phyloP scores from a whole-genome alignment of 1,140 invertebrate genomes.

The Philopotamus ludificatus region DNA sequence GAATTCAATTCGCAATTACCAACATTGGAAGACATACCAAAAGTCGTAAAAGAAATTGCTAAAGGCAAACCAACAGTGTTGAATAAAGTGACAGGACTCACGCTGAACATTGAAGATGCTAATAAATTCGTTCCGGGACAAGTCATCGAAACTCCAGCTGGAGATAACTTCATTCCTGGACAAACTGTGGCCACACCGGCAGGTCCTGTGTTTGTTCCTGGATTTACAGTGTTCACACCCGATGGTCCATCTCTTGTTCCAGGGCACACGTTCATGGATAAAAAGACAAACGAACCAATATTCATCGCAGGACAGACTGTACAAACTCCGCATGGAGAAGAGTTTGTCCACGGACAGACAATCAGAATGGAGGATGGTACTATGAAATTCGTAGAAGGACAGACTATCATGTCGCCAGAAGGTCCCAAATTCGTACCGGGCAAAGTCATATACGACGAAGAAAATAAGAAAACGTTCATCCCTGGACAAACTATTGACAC shows the following conservation, averaged over 20 bases:
- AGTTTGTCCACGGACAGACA: constrained; percentile 68
- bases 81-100: constrained; percentile 63
- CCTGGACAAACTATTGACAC: constrained; percentile 70
- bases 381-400: constrained; percentile 63
- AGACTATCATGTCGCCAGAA: constrained; percentile 64
- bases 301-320: constrained; percentile 69
- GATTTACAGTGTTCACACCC: constrained; percentile 68
- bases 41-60: constrained; percentile 62
- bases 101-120: constrained; percentile 63
- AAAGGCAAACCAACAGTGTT: constrained; percentile 60
- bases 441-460: constrained; percentile 54
- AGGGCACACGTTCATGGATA: constrained; percentile 64
- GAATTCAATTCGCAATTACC: constrained; percentile 59
- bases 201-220: constrained; percentile 69
- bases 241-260: constrained; percentile 66
- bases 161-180: constrained; percentile 69
- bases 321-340: constrained; percentile 59
- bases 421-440: constrained; percentile 69
- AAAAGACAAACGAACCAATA: constrained; percentile 59
- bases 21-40: constrained; percentile 62
- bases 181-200: constrained; percentile 69
- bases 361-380: constrained; percentile 61
- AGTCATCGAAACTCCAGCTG: constrained; percentile 67
- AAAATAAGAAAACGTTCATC: constrained; percentile 58
- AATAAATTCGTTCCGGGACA: constrained; percentile 68